Percentiles rank a stretch among this genome's conserved stretches.
phyloP scores from a whole-genome alignment of 2,113 vertebrate species.

The Brienomyrus brachyistius region DNA sequence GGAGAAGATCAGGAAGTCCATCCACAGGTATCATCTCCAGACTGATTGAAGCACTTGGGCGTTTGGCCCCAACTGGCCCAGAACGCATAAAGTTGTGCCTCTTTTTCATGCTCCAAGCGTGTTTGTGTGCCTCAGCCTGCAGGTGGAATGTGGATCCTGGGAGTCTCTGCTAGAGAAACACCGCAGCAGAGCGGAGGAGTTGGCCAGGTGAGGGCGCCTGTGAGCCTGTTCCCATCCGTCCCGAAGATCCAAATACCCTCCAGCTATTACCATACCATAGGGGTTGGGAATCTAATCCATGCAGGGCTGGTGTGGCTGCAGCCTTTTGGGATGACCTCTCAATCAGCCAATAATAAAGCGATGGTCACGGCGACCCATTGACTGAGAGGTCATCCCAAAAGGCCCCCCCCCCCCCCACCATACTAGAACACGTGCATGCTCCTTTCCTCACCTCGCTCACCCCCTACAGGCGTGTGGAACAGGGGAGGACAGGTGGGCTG shows the following conservation, averaged over 20 bases:
- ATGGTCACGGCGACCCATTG: neutral
- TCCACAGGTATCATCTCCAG: constrained; percentile 43
- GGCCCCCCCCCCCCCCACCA: too few relatives aligned
- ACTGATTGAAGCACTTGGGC: neutral
- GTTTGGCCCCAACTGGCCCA: neutral
- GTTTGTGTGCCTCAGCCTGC: constrained; percentile 47
- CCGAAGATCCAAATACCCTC: neutral
- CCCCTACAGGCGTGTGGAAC: constrained; percentile 51
- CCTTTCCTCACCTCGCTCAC: neutral
- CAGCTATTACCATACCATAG: neutral
- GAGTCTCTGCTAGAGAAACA: constrained; percentile 59
- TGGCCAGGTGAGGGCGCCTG: constrained; percentile 46
- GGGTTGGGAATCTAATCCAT: neutral
- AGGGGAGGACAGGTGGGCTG: constrained; percentile 40
- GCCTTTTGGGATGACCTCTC: neutral
- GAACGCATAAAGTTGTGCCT: neutral
- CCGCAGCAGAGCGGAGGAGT: constrained; percentile 48
- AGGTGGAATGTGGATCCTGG: constrained; percentile 59
- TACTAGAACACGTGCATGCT: neutral
- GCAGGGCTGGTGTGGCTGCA: neutral
- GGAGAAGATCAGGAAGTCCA: constrained; percentile 43
- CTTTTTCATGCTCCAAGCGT: neutral
- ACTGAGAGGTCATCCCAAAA: too few relatives aligned
- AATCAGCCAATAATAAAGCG: neutral
- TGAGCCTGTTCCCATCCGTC: neutral